These are phyloP conservation scores for Polylopha cassiicola DNA, from an alignment of 2,888 invertebrate genomes.

Conservation along the genomic window DNA sequence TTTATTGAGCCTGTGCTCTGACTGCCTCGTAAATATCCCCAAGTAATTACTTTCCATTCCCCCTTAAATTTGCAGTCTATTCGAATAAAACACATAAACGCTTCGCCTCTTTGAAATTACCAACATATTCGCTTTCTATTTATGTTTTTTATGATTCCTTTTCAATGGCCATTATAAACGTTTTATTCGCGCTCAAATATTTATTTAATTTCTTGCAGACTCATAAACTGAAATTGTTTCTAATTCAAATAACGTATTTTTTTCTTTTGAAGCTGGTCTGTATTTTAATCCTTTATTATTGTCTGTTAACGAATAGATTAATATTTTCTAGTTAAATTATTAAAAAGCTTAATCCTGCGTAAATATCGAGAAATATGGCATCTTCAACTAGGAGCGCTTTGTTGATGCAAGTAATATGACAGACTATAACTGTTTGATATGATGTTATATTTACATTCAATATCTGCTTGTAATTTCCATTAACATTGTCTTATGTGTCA, in stretches of 20 bases:
- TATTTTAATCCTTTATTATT: too few relatives aligned
- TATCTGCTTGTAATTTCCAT: constrained; percentile 39
- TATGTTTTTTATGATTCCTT: too few relatives aligned
- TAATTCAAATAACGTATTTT: too few relatives aligned
- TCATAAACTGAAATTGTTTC: too few relatives aligned
- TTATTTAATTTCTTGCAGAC: background rate
- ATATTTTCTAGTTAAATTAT: too few relatives aligned
- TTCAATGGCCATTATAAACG: too few relatives aligned
- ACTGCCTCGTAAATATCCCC: constrained; percentile 66
- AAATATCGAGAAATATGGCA: too few relatives aligned
- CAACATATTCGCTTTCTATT: constrained; percentile 27
- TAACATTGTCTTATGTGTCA: constrained; percentile 48
- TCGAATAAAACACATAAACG: constrained; percentile 47
- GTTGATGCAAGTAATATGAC: constrained; percentile 5
- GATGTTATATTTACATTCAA: constrained; percentile 15
- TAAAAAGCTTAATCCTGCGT: too few relatives aligned
- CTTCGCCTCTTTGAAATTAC: constrained; percentile 36
- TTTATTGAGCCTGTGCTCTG: constrained; percentile 69
- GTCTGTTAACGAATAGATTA: too few relatives aligned
- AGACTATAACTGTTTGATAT: constrained; percentile 1
- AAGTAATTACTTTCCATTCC: constrained; percentile 70
- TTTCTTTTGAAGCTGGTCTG: too few relatives aligned
- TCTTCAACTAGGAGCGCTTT: too few relatives aligned
- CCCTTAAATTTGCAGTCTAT: constrained; percentile 52
- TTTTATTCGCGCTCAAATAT: background rate